Evolutionary conservation across 37 sponge, comb jelly and placozoan species (phyloP).

Genomic region (Petrosia ficiformis): DNA sequence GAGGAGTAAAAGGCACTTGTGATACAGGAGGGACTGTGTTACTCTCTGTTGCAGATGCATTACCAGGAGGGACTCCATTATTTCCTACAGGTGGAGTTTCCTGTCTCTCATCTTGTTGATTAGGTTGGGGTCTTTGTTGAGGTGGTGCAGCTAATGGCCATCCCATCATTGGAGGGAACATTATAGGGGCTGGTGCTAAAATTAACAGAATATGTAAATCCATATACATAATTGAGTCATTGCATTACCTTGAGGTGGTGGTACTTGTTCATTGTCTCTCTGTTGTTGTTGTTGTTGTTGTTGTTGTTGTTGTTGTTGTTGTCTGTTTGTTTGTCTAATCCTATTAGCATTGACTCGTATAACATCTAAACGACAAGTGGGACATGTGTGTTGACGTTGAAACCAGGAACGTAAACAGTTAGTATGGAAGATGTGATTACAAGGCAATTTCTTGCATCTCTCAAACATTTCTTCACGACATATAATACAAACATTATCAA

Average conservation of each 20-base stretch:
- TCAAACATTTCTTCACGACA: slow-evolving; percentile 91
- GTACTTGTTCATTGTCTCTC: background rate
- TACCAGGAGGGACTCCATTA: background rate
- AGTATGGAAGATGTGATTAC: slow-evolving; percentile 95
- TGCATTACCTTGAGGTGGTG: background rate
- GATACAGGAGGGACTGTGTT: background rate
- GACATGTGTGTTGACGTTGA: slow-evolving; percentile 96
- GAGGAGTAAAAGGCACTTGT: slow-evolving; percentile 7
- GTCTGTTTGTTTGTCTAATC: background rate
- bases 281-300: slow-evolving; percentile 8
- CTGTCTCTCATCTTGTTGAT: slow-evolving; percentile 9
- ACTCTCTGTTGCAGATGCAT: slow-evolving; percentile 13
- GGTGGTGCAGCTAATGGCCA: slow-evolving; percentile 26
- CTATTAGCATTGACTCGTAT: slow-evolving; percentile 13
- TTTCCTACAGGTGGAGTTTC: background rate
- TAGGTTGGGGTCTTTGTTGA: background rate
- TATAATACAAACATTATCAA: slow-evolving; percentile 87
- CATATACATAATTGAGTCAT: background rate
- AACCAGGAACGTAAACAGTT: slow-evolving; percentile 96
- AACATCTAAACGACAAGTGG: slow-evolving; percentile 88
- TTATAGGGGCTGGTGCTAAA: slow-evolving; percentile 4
- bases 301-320: slow-evolving; percentile 21
- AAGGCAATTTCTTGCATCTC: slow-evolving; percentile 91
- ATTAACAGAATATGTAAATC: background rate
- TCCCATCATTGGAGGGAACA: slow-evolving; percentile 39